Evolutionary conservation across 1,140 invertebrate species (phyloP), one percentile per base, ranked within the genome.

Genomic region (Dendrolimus punctatus): DNA sequence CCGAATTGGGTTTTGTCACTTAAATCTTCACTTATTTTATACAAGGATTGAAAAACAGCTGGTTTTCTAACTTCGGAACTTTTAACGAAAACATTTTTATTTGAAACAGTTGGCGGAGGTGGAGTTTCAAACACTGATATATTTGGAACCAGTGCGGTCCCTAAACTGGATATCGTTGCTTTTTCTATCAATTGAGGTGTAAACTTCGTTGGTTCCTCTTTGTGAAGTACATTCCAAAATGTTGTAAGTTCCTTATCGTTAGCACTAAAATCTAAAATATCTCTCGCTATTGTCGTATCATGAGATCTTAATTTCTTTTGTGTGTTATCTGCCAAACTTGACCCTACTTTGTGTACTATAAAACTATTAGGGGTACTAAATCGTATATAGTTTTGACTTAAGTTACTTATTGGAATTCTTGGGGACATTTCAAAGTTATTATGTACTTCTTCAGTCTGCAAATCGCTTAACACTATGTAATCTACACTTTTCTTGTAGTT

Each of bases 81-180:
- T 55, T 40, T 44, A 6, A 46, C 47, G 8, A 43, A 52, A 60
- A 48, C 40, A 43, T 53, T 45, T 8, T 43, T 6, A 54, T 50
- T 44, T 38, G 51, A 40, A 37, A 55, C 39, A n/a, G 41, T 39
- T n/a, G 58, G 56, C 37, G 67, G 65, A 39, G 77, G 76, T 10
- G 76, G 75, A 6, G 67, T 73, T 71, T 81, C 78, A 60, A 60
- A 77, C 55, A 76, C 71, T 5, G 76, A 73, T 59, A 78, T 50
- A 7, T 23, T 59, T 36, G 60, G 51, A 39, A 66, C 38, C 9
- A 61, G 47, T 47, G 62, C 46, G 46, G 60, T 71, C 8, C 40
- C 51, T n/a, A 62, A 59, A 56, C 41, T 47, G 42, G 47, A 50
- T 46, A 49, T 44, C 4, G 58, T 50, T 8, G 7, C 37, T 36